phyloP scores from a whole-genome alignment of 2,888 invertebrate species.

The Mactromeris polynyma region DNA sequence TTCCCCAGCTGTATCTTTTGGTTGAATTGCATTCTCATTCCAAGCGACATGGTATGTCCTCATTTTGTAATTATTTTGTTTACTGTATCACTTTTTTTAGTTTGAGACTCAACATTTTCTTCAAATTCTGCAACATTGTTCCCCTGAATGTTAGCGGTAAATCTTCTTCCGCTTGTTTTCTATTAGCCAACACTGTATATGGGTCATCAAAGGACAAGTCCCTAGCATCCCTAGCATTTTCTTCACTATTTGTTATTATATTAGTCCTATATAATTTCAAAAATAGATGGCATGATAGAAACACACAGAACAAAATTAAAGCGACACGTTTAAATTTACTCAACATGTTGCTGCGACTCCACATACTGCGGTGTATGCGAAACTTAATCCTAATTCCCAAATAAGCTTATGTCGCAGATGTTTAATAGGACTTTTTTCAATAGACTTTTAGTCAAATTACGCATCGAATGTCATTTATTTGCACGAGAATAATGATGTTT shows the following conservation, averaged over 20 bases:
- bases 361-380: not conserved
- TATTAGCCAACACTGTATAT: not conserved
- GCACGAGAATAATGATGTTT: too few relatives aligned
- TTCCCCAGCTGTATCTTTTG: too few relatives aligned
- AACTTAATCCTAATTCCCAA: not conserved
- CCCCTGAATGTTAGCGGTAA: too few relatives aligned
- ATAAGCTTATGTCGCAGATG: constrained; percentile 8
- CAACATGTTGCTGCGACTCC: not conserved
- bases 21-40: too few relatives aligned
- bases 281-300: not conserved
- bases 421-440: too few relatives aligned
- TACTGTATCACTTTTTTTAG: not conserved
- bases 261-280: not conserved
- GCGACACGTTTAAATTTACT: not conserved
- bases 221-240: not conserved
- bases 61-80: too few relatives aligned
- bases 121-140: not conserved
- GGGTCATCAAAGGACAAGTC: not conserved
- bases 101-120: not conserved
- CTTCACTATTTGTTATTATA: not conserved
- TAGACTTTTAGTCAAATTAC: too few relatives aligned
- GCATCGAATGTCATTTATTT: too few relatives aligned
- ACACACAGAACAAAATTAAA: not conserved
- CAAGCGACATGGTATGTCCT: too few relatives aligned
- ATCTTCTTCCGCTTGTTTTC: not conserved